phyloP scores from a whole-genome alignment of 2,113 vertebrate species.

The Enhydra lutris region DNA sequence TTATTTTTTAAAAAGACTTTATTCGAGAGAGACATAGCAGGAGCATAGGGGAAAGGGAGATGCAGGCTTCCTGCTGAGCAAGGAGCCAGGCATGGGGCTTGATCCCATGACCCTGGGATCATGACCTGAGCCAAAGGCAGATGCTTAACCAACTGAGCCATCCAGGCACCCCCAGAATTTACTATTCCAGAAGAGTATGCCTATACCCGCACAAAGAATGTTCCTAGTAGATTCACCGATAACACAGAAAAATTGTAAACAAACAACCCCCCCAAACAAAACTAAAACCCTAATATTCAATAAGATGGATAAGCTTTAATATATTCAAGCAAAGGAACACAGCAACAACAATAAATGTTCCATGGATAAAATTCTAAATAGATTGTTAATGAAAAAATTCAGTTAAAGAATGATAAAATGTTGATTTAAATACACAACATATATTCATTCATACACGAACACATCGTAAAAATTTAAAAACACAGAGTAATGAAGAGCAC shows the following conservation, averaged over 20 bases:
- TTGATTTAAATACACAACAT: neutral
- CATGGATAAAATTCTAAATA: neutral
- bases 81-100: too few species aligned
- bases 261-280: neutral
- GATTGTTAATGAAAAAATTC: neutral
- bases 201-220: neutral
- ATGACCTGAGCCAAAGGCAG: too few species aligned
- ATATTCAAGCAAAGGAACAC: neutral
- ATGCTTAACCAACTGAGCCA: too few species aligned
- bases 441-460: neutral
- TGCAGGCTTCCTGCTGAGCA: too few species aligned
- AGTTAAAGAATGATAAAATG: neutral
- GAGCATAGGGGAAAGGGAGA: too few species aligned
- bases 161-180: neutral
- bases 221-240: neutral
- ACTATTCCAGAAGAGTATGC: neutral
- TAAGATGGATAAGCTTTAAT: neutral
- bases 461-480: neutral
- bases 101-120: too few species aligned
- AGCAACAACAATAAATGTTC: neutral
- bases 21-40: too few species aligned
- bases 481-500: neutral
- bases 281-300: neutral
- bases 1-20: too few species aligned
- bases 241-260: neutral